Conservation (phyloP, 35 echinoderm and acorn worm genomes). For the Ophioderma brevispina region DNA sequence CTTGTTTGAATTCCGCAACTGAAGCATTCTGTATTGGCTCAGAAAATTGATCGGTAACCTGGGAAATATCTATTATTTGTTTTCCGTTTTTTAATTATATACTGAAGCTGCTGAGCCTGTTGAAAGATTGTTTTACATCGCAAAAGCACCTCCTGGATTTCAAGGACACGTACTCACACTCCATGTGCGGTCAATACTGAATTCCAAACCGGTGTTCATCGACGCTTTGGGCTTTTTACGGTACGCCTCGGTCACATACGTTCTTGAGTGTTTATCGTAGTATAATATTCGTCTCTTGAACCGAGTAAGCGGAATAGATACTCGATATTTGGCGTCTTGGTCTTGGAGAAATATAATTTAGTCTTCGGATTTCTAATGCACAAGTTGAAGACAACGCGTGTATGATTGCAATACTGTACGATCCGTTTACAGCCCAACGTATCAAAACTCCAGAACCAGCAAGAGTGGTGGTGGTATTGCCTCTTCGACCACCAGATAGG, state of each 20-base stretch:
- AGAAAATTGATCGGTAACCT: too few relatives aligned
- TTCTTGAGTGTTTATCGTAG: not conserved
- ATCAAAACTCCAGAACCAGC: not conserved
- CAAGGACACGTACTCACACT: not conserved
- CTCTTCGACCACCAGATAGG: not conserved
- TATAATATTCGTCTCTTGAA: not conserved
- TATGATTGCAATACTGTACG: slow-evolving; percentile 5
- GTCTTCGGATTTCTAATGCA: slow-evolving; percentile 1
- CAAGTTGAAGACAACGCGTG: not conserved
- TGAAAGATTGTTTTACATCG: not conserved
- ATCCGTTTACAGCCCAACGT: not conserved
- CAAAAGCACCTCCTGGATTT: not conserved
- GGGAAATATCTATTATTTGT: too few relatives aligned
- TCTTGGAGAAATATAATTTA: not conserved
- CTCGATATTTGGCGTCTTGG: not conserved
- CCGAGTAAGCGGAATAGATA: slow-evolving; percentile 16
- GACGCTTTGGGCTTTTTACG: slow-evolving; percentile 13
- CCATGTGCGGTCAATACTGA: not conserved
- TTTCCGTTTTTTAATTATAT: too few relatives aligned
- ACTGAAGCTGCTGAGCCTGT: too few relatives aligned
- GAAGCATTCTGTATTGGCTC: too few relatives aligned
- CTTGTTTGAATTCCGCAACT: too few relatives aligned
- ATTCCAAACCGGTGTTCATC: not conserved
- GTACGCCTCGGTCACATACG: not conserved
- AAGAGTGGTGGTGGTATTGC: not conserved